Base-by-base conservation (phyloP, 2,113 vertebrate genomes). In the Colius striatus region DNA sequence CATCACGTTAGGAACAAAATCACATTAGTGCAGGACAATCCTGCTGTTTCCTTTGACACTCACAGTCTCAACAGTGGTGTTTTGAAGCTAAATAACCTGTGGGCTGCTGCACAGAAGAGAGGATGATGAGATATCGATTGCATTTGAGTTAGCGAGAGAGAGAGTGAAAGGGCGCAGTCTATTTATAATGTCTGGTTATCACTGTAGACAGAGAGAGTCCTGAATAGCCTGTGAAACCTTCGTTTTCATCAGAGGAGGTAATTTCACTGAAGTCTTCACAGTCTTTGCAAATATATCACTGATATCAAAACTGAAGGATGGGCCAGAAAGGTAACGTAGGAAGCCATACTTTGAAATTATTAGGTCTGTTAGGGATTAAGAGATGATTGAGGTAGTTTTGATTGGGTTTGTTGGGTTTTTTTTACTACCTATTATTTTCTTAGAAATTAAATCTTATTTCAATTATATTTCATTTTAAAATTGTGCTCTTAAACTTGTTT, bases 81-180 rank as follows among this genome's bases (percentile, higher is more conserved):
- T 92, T 58, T 77, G 82, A 85, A 90, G 60, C 75, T 90, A 48
- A 85, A 94, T 70, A 76, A 85, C 65, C 48, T 66, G 54, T 81
- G 60, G 65, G 80, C 48, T 78, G 68, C 83, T 81, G 63, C 15
- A 8, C 68, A 51, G 8, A 25, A 60, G 84, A 45, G 75, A 84
- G 62, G 61, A 60, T 78, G 91, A 95, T 90, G 91, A 91, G 78
- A 43, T 95, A 97, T 95, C 23, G 90, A 96, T 95, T 89, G 63
- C 60, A 48, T 83, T 94, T 92, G n/a, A 83, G 75, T 51, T 70
- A 85, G 73, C 0, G 1, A 87, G 70, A 89, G 67, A 15, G 30
- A 54, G 71, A 91, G 43, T 62, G 71, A 85, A 80, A 91, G 75
- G 48, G 38, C 19, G 4, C 77, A 72, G 50, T 57, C 61, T 90